Conservation (phyloP, 2,113 vertebrate species). For the Corvus moneduloides region DNA sequence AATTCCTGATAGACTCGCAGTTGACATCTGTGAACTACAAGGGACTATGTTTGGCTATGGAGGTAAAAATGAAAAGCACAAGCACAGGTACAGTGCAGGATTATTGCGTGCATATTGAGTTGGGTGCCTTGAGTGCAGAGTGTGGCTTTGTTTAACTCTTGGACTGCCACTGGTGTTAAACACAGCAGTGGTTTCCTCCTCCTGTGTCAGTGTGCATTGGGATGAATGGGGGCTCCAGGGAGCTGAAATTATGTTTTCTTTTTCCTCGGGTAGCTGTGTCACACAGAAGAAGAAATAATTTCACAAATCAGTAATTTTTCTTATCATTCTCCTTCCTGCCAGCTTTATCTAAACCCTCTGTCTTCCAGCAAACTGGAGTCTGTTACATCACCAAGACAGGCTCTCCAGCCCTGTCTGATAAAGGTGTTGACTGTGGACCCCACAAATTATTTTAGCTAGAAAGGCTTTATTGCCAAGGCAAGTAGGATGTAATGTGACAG, state of each 20-base stretch:
- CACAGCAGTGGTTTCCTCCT: not conserved
- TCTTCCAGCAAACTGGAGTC: not conserved
- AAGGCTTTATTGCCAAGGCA: not conserved
- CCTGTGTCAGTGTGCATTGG: not conserved
- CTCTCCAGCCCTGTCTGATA: not conserved
- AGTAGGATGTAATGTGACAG: not conserved
- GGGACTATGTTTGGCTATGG: no score
- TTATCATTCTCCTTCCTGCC: not conserved
- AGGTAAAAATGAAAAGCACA: not conserved
- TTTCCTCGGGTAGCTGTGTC: not conserved
- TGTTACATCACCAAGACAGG: not conserved
- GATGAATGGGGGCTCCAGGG: not conserved
- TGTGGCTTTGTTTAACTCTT: not conserved
- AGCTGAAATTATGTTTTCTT: not conserved
- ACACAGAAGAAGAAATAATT: not conserved
- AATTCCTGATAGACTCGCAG: not conserved
- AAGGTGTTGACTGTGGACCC: not conserved
- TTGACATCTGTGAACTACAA: not conserved
- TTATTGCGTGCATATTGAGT: not conserved
- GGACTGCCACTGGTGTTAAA: not conserved
- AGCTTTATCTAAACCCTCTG: not conserved
- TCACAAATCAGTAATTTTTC: not conserved
- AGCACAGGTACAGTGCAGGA: not conserved
- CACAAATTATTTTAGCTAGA: not conserved
- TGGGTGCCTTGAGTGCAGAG: not conserved